phyloP scores from a whole-genome alignment of 1,140 invertebrate species.

The Scaptomyza pallida region DNA sequence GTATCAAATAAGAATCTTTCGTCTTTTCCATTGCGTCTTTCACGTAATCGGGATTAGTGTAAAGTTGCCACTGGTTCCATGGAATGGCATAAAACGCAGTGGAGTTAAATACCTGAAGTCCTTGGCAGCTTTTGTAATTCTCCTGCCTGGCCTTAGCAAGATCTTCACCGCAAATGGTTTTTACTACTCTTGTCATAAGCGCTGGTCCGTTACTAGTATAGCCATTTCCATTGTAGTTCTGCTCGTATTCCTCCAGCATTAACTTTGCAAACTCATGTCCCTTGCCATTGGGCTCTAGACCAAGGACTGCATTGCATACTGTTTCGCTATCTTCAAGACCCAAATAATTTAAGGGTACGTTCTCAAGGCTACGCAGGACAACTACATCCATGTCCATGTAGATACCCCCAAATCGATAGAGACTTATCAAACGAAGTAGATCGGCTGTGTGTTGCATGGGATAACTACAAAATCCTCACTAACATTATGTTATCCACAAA shows the following conservation, averaged over 20 bases:
- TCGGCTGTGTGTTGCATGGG: conserved; percentile 85
- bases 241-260: conserved; percentile 86
- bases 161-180: conserved; percentile 86
- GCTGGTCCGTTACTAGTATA: conserved; percentile 90
- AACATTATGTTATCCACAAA: too few relatives aligned
- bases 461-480: background rate
- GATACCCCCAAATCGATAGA: conserved; percentile 91
- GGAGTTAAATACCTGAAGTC: conserved; percentile 87
- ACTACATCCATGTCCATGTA: conserved; percentile 92
- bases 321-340: conserved; percentile 85
- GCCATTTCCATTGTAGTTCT: conserved; percentile 86
- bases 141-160: conserved; percentile 86
- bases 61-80: conserved; percentile 86
- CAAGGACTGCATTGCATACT: conserved; percentile 88
- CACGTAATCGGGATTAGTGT: conserved; percentile 85
- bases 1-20: conserved; percentile 85
- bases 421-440: conserved; percentile 88
- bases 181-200: conserved; percentile 86
- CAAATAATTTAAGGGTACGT: conserved; percentile 86
- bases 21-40: conserved; percentile 84
- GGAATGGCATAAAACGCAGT: conserved; percentile 87
- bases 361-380: conserved; percentile 86
- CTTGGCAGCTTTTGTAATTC: conserved; percentile 85
- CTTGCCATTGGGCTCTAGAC: conserved; percentile 85
- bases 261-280: conserved; percentile 86